Evolutionary conservation across 2,888 invertebrate genomes (phyloP).

Genomic region (Pterobdella sp.): DNA sequence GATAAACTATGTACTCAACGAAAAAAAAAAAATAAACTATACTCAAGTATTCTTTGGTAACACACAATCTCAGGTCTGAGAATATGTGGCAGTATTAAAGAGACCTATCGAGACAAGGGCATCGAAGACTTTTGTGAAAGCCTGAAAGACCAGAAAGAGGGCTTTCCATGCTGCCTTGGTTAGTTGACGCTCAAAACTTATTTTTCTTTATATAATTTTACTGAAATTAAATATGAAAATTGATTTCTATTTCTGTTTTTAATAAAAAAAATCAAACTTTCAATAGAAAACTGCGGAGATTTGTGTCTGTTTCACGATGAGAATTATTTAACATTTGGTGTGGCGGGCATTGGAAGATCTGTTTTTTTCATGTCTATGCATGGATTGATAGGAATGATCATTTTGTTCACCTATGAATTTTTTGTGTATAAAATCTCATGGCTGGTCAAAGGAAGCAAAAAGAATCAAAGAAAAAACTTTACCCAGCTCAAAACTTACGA

Average conservation of each 20-base stretch:
- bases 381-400: not conserved
- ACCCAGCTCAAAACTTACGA: not conserved
- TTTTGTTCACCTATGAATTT: not conserved
- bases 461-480: not conserved
- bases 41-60: no score
- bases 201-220: not conserved
- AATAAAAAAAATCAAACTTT: not conserved
- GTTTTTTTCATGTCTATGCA: constrained; percentile 13
- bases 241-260: not conserved
- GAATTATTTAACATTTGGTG: not conserved
- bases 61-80: not conserved
- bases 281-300: constrained; percentile 4
- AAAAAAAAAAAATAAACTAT: no score
- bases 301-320: constrained; percentile 2
- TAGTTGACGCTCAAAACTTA: constrained; percentile 6
- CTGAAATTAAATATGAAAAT: not conserved
- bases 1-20: no score
- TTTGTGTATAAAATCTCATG: not conserved
- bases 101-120: not conserved
- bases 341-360: constrained; percentile 14
- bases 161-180: constrained; percentile 38
- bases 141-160: not conserved
- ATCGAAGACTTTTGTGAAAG: constrained; percentile 2
- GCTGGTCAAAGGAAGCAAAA: not conserved
- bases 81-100: not conserved